Evolutionary conservation across 2,888 invertebrate genomes (phyloP), one percentile per base, ranked within the genome.

Genomic region (Branchipolynoe longqiensis): DNA sequence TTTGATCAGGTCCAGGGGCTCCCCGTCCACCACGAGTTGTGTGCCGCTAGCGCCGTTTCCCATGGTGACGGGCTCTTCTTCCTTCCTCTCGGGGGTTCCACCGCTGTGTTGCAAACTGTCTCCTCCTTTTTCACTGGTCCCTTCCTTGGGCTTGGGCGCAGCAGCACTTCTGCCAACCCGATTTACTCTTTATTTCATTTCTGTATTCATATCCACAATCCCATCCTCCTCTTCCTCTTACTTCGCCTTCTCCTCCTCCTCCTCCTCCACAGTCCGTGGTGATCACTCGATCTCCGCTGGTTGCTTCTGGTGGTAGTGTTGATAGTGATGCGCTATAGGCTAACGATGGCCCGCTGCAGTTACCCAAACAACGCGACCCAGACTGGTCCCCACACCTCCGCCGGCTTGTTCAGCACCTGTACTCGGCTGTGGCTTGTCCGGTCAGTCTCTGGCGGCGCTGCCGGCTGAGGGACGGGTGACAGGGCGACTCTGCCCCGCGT

Each of bases 1-100:
- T 87, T 91, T 92, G 18, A 89, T 89, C 58, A 91, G 88, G 89
- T 92, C 92, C 84, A 92, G 86, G 0, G 90, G 89, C 87, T 92
- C 93, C 0, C 92, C 92, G 58, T 92, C 92, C 28, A 92, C 88
- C 41, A 90, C 89, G 33, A 92, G 88, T 85, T 91, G 91, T 1
- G 90, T 88, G 83, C 91, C 90, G 84, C 92, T 91, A 18, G 92
- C 92, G 28, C 92, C 92, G 90, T 92, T 92, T 22, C 93, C 93
- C 92, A 92, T 92, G 85, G 87, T 91, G 69, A 69, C 33, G 36
- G 4, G 31, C n/a, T n/a, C n/a, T n/a, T n/a, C n/a, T n/a, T n/a
- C n/a, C n/a, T n/a, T n/a, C n/a, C n/a, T n/a, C n/a, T n/a, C n/a
- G n/a, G n/a, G n/a, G n/a, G n/a, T n/a, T n/a, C n/a, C n/a, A n/a